Conservation (phyloP, 2,888 invertebrate genomes). For the Ennomos quercinarius region DNA sequence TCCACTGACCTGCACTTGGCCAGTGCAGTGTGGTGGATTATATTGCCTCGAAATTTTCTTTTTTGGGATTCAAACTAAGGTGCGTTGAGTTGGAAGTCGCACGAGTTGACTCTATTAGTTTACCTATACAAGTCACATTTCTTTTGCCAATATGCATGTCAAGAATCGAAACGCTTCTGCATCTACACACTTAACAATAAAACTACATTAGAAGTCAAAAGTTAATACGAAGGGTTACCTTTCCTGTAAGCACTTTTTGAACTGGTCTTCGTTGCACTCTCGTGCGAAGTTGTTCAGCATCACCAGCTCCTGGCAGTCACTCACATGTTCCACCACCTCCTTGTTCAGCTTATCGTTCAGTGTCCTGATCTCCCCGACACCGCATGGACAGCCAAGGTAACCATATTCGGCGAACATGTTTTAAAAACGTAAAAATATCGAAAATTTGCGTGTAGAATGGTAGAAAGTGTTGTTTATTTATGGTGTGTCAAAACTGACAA, state of each 20-base stretch:
- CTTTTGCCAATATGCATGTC: too few relatives aligned
- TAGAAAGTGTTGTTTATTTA: background rate
- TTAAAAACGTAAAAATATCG: conserved; percentile 20
- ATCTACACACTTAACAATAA: too few relatives aligned
- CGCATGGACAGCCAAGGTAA: conserved; percentile 57
- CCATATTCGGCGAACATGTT: conserved; percentile 56
- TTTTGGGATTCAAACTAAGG: too few relatives aligned
- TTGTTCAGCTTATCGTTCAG: conserved; percentile 62
- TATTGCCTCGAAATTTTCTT: too few relatives aligned
- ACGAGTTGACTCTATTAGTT: too few relatives aligned
- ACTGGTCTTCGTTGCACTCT: conserved; percentile 68
- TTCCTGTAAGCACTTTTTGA: conserved; percentile 64
- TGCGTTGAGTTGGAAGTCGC: too few relatives aligned
- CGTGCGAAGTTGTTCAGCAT: conserved; percentile 68
- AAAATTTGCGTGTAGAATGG: conserved; percentile 16
- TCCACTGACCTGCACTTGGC: too few relatives aligned
- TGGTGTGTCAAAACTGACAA: conserved; percentile 5
- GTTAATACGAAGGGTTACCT: too few relatives aligned
- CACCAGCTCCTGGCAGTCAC: conserved; percentile 67
- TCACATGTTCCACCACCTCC: conserved; percentile 67
- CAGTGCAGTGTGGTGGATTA: too few relatives aligned
- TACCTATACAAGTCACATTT: too few relatives aligned
- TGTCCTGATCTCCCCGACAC: conserved; percentile 50
- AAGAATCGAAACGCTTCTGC: too few relatives aligned
- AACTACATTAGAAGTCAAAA: too few relatives aligned